Evolutionary conservation across 2,113 vertebrate genomes (phyloP).

Genomic region (Grallaria varia): DNA sequence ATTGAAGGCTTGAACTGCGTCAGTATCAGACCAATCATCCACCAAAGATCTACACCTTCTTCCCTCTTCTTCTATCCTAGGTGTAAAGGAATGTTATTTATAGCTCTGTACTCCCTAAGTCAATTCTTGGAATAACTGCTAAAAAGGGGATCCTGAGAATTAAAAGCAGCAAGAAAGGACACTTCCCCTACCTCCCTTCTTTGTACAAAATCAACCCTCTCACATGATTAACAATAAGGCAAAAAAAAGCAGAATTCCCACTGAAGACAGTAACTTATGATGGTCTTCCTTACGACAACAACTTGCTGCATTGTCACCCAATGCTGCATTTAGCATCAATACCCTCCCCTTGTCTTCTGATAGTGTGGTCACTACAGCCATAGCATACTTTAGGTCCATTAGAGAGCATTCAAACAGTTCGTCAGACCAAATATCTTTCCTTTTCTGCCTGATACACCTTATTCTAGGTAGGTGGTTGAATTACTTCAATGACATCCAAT

Average conservation of each 20-base stretch:
- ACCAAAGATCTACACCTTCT: neutral
- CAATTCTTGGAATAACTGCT: neutral
- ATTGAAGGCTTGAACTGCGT: neutral
- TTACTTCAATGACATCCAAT: neutral
- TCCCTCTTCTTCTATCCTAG: neutral
- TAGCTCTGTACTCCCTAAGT: neutral
- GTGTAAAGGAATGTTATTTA: neutral
- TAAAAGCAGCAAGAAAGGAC: neutral
- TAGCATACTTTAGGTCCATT: neutral
- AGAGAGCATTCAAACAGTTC: neutral
- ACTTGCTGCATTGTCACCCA: neutral
- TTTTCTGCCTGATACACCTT: neutral
- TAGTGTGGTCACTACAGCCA: neutral
- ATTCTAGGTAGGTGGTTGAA: neutral
- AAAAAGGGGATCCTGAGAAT: neutral
- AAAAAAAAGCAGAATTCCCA: neutral
- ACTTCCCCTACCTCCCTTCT: neutral
- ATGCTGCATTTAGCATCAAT: neutral
- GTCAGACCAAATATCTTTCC: neutral
- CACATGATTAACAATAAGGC: neutral
- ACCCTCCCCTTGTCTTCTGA: neutral
- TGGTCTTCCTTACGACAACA: neutral
- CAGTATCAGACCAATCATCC: neutral
- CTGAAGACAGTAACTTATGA: neutral
- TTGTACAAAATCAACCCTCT: neutral